Percentiles rank a stretch among this genome's conserved stretches.
These are phyloP conservation scores for Microplitis manilae DNA, from an alignment of 2,888 invertebrate species.

Conservation along the genomic window DNA sequence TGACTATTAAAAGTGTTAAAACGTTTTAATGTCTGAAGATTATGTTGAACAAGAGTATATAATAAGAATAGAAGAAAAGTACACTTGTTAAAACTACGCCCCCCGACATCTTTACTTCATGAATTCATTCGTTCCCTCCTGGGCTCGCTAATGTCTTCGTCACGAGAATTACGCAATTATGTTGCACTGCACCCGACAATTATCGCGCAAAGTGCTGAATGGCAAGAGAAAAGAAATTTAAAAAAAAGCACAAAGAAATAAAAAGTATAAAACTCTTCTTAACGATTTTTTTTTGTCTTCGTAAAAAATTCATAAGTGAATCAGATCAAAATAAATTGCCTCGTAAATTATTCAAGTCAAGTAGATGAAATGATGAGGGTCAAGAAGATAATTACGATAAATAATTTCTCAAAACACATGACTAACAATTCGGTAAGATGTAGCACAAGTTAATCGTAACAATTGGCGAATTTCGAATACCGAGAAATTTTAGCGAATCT, in stretches of 20 bases:
- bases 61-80: slow-evolving; percentile 26
- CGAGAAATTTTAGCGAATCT: not conserved
- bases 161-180: slow-evolving; percentile 68
- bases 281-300: slow-evolving; percentile 6
- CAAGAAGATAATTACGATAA: slow-evolving; percentile 1
- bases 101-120: slow-evolving; percentile 28
- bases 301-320: slow-evolving; percentile 1
- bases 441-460: not conserved
- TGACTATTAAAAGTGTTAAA: slow-evolving; percentile 2
- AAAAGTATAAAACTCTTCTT: not conserved
- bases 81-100: slow-evolving; percentile 29
- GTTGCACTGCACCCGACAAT: slow-evolving; percentile 64
- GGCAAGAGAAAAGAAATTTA: slow-evolving; percentile 42
- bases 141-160: slow-evolving; percentile 24
- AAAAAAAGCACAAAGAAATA: slow-evolving; percentile 38
- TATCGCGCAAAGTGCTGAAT: slow-evolving; percentile 60
- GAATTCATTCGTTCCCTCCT: slow-evolving; percentile 22
- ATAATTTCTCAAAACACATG: not conserved
- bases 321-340: slow-evolving; percentile 6
- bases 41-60: slow-evolving; percentile 4
- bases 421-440: not conserved
- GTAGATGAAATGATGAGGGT: not conserved
- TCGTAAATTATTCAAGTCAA: slow-evolving; percentile 1
- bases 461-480: slow-evolving; percentile 1
- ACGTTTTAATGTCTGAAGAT: slow-evolving; percentile 26